Base-by-base conservation (phyloP, 2,113 vertebrate genomes). In the Leptosomus discolor region DNA sequence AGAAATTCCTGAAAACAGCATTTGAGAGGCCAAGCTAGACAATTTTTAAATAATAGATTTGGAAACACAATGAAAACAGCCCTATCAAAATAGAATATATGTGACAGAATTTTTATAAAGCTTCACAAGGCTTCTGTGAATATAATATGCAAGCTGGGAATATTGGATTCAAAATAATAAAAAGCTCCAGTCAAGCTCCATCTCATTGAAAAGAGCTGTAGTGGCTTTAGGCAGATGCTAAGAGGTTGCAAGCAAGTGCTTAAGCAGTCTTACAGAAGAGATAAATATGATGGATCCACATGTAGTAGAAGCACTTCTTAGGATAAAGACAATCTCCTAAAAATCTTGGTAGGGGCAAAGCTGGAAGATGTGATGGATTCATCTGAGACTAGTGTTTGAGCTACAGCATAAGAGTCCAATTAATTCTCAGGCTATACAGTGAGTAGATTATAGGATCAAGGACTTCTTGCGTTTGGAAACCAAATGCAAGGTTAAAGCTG, bases 131-230 rank as follows among this genome's bases (percentile, higher is more conserved):
- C 61, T 95, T 91, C 83, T 89, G 41, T 0, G 27, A 90, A 88
- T 94, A 90, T 82, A 92, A 95, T 91, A 89, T 89, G 84, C 86
- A 96, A 96, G 76, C 77, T 77, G 48, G 41, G 82, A 95, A 93
- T 94, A 92, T 88, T 94, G 94, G 94, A 95, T 93, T 95, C 88
- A 82, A 94, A 92, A 95, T 96, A 94, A 91, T 79, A 46, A 92
- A 96, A 92, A 88, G 90, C 76, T 93, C 54, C 53, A 90, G 92
- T 81, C 90, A 94, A 92, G 56, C 64, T 92, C 82, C 76, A 76
- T 95, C 75, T 96, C 76, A 63, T 26, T 92, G 88, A 88, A 91
- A 61, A 50, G 81, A 92, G 73, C 81, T 92, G n/a, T 78, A 84
- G 90, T 78, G 46, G 54, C 91, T 94, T 94, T 91, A 94, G 68